phyloP scores from a whole-genome alignment of 1,140 invertebrate genomes.

The Philaenus spumarius region DNA sequence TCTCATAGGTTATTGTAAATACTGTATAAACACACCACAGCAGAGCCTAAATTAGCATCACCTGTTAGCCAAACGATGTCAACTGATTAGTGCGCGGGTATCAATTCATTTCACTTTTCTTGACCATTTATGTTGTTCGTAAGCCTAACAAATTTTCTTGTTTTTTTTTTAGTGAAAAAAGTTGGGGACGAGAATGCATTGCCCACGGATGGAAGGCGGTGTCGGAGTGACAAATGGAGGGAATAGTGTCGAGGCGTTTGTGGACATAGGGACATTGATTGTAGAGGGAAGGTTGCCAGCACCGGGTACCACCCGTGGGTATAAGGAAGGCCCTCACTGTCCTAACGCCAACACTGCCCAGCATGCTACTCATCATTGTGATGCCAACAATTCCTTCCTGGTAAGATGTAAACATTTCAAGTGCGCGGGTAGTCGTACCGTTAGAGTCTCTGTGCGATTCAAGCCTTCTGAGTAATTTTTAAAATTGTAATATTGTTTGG shows the following conservation, averaged over 20 bases:
- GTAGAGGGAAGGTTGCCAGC: constrained; percentile 27
- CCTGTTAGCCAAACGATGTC: not conserved
- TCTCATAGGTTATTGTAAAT: not conserved
- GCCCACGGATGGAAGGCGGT: constrained; percentile 14
- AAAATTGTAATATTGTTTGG: no score
- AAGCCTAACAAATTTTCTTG: not conserved
- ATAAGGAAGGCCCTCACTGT: constrained; percentile 67
- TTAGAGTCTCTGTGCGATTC: no score
- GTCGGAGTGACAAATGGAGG: not conserved
- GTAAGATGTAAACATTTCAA: no score
- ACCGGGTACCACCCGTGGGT: constrained; percentile 29
- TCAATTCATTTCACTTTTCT: not conserved
- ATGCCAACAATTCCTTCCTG: constrained; percentile 4
- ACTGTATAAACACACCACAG: not conserved
- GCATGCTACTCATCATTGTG: constrained; percentile 13
- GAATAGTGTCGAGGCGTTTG: constrained; percentile 16
- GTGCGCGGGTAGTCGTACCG: no score
- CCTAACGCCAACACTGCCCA: constrained; percentile 34
- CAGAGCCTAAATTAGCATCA: not conserved
- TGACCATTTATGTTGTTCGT: not conserved
- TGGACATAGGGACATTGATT: constrained; percentile 28
- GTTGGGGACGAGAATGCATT: not conserved
- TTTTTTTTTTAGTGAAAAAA: not conserved
- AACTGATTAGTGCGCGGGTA: not conserved
- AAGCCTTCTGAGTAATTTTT: no score